Percentiles rank a stretch among this genome's conserved stretches.
Evolutionary conservation across 1,140 invertebrate species (phyloP).

Genomic region (Ips nitidus): DNA sequence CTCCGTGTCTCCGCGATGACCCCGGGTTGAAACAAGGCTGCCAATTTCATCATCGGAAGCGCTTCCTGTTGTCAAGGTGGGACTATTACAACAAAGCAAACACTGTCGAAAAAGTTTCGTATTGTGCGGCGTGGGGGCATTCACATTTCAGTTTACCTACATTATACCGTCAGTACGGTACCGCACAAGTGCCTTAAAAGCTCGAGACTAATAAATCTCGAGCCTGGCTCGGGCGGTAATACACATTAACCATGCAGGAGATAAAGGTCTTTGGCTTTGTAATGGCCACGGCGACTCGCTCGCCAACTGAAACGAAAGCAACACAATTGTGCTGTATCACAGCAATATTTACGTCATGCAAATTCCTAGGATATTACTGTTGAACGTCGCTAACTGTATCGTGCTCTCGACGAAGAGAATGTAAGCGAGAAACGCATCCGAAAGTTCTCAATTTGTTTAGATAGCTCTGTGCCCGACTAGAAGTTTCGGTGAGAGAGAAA

Average conservation of each 20-base stretch:
- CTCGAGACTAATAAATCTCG: conserved; percentile 20
- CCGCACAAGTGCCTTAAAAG: conserved; percentile 4
- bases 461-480: not conserved
- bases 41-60: conserved; percentile 1
- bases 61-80: not conserved
- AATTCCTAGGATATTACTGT: conserved; percentile 23
- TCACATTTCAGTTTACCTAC: no score
- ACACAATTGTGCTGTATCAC: conserved; percentile 25
- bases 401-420: conserved; percentile 5
- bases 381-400: conserved; percentile 16
- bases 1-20: not conserved
- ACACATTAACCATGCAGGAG: conserved; percentile 28
- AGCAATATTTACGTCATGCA: conserved; percentile 28
- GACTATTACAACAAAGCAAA: no score
- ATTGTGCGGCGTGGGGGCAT: no score
- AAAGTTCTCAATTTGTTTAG: not conserved
- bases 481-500: no score
- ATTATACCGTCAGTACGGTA: no score
- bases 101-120: no score
- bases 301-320: conserved; percentile 26
- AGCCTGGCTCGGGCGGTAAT: conserved; percentile 22
- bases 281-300: conserved; percentile 27
- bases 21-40: conserved; percentile 1
- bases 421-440: conserved; percentile 8
- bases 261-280: conserved; percentile 33